Evolutionary conservation across 2,888 invertebrate genomes (phyloP).

Genomic region (Carcina quercana): DNA sequence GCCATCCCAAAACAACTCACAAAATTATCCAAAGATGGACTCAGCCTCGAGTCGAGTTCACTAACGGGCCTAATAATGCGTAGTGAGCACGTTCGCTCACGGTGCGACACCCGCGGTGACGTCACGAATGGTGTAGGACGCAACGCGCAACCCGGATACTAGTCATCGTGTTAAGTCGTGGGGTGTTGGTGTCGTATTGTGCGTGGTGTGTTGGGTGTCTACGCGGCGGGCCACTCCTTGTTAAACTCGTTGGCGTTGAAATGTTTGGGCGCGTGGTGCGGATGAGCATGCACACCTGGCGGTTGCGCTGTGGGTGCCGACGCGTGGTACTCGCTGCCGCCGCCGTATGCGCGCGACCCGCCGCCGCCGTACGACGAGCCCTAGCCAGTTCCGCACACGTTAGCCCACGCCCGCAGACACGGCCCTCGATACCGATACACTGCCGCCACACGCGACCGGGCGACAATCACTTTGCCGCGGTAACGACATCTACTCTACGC

Average conservation of each 20-base stretch:
- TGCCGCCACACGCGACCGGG: conserved; percentile 3
- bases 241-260: conserved; percentile 68
- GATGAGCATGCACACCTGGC: conserved; percentile 67
- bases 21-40: no score
- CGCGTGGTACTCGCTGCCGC: conserved; percentile 60
- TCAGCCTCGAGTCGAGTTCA: no score
- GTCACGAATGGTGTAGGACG: no score
- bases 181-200: conserved; percentile 9
- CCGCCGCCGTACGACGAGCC: conserved; percentile 71
- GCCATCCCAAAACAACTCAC: no score
- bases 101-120: no score
- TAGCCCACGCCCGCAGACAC: conserved; percentile 8
- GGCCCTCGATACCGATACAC: conserved; percentile 2
- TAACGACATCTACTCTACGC: no score
- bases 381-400: conserved; percentile 35
- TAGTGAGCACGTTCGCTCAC: no score
- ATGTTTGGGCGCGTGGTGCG: conserved; percentile 74
- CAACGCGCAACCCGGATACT: no score
- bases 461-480: no score
- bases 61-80: no score
- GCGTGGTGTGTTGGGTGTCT: conserved; percentile 21
- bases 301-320: conserved; percentile 54
- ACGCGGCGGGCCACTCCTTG: conserved; percentile 75
- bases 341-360: conserved; percentile 56
- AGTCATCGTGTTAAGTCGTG: not conserved